Conservation (phyloP, 2,888 invertebrate species). For the Sturmia bella region DNA sequence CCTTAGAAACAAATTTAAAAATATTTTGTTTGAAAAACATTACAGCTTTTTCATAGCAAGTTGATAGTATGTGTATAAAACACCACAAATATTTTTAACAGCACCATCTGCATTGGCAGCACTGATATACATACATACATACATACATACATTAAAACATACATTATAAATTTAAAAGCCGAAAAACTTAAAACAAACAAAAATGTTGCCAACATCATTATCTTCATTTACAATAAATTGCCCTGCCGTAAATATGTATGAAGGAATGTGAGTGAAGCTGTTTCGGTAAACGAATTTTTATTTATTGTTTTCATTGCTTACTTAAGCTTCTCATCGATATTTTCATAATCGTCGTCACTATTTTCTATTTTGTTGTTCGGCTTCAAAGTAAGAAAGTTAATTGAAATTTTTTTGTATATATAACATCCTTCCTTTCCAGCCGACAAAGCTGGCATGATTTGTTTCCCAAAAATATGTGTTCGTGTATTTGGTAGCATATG, state of each 20-base stretch:
- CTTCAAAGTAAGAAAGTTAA: conserved; percentile 55
- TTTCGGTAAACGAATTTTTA: conserved; percentile 41
- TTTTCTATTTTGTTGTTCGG: conserved; percentile 28
- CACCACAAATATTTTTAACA: conserved; percentile 65
- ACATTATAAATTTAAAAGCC: conserved; percentile 28
- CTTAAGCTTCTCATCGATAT: conserved; percentile 44
- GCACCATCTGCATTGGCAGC: conserved; percentile 1
- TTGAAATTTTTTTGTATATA: conserved; percentile 64
- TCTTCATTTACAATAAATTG: conserved; percentile 24
- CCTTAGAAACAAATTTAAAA: conserved; percentile 26
- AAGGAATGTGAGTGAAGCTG: conserved; percentile 19
- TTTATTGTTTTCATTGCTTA: conserved; percentile 47
- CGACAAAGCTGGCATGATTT: conserved; percentile 28
- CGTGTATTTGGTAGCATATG: conserved; percentile 19
- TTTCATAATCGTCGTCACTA: conserved; percentile 66
- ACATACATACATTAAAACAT: not conserved
- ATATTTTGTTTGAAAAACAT: conserved; percentile 1
- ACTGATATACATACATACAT: not conserved
- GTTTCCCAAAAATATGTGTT: conserved; percentile 24
- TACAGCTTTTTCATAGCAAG: conserved; percentile 42
- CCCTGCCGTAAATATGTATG: not conserved
- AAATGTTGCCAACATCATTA: conserved; percentile 58
- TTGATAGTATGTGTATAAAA: conserved; percentile 57
- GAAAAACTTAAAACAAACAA: conserved; percentile 11
- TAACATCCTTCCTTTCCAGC: conserved; percentile 38